Conservation (phyloP, 1,140 invertebrate species). For the Orchesella cincta region DNA sequence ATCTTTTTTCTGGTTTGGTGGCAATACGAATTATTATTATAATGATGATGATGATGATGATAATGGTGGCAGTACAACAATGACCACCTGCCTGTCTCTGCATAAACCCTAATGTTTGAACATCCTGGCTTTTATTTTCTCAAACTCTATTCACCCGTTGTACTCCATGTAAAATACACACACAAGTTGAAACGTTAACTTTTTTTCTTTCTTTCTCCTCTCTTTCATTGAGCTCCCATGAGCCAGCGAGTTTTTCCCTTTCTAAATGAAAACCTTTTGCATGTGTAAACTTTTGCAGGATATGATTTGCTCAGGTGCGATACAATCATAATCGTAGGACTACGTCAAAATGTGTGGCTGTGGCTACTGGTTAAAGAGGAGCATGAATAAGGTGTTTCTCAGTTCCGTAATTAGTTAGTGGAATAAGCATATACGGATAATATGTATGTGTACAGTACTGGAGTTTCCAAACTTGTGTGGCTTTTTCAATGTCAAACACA, state of each 20-base stretch:
- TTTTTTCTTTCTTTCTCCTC: slow-evolving; percentile 6
- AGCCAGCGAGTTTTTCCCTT: neutral
- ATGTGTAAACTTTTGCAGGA: neutral
- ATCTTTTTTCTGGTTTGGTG: neutral
- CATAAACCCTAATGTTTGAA: neutral
- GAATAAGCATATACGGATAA: too few species aligned
- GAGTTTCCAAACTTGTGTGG: neutral
- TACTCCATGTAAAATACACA: neutral
- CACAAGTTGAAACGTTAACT: slow-evolving; percentile 21
- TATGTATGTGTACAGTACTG: too few species aligned
- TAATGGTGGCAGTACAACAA: neutral
- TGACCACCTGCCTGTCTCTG: slow-evolving; percentile 15
- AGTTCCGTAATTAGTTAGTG: too few species aligned
- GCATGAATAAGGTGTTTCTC: too few species aligned
- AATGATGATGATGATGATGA: slow-evolving; percentile 5
- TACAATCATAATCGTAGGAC: slow-evolving; percentile 8
- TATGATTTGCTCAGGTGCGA: slow-evolving; percentile 26
- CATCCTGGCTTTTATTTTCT: slow-evolving; percentile 18
- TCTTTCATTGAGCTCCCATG: neutral
- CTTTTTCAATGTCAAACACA: slow-evolving; percentile 19
- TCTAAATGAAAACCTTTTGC: neutral
- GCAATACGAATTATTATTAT: slow-evolving; percentile 20
- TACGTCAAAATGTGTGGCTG: neutral
- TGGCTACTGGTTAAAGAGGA: neutral
- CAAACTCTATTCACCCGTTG: neutral